Conservation (phyloP, 2,113 vertebrate genomes). For the Ondatra zibethicus region DNA sequence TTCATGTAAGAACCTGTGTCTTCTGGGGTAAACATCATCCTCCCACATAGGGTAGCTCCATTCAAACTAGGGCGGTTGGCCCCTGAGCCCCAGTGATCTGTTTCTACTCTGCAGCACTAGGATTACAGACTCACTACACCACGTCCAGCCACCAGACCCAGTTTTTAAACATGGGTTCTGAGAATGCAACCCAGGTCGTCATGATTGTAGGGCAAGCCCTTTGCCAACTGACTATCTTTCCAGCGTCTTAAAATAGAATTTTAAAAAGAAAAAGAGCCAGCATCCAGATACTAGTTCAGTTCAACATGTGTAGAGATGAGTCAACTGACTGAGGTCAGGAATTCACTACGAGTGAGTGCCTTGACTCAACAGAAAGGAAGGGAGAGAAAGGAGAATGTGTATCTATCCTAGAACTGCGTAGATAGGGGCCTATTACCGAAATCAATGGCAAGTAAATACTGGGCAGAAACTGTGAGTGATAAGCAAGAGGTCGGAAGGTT, state of each 20-base stretch:
- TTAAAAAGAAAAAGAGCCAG: not conserved
- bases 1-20: not conserved
- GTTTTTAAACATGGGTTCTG: not conserved
- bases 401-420: not conserved
- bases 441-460: not conserved
- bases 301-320: not conserved
- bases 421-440: not conserved
- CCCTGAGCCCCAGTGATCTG: no score
- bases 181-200: not conserved
- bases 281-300: not conserved
- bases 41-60: not conserved
- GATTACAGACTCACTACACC: not conserved
- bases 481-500: not conserved
- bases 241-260: not conserved
- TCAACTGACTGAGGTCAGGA: not conserved
- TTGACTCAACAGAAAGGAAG: not conserved
- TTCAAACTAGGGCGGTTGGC: not conserved
- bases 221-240: not conserved
- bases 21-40: not conserved
- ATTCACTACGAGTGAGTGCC: not conserved
- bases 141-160: not conserved
- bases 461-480: not conserved
- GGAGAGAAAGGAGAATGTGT: not conserved
- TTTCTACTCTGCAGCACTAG: not conserved
- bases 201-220: not conserved